These are phyloP conservation scores for Clepsis dumicolana DNA, from an alignment of 2,888 invertebrate genomes.

Conservation along the genomic window DNA sequence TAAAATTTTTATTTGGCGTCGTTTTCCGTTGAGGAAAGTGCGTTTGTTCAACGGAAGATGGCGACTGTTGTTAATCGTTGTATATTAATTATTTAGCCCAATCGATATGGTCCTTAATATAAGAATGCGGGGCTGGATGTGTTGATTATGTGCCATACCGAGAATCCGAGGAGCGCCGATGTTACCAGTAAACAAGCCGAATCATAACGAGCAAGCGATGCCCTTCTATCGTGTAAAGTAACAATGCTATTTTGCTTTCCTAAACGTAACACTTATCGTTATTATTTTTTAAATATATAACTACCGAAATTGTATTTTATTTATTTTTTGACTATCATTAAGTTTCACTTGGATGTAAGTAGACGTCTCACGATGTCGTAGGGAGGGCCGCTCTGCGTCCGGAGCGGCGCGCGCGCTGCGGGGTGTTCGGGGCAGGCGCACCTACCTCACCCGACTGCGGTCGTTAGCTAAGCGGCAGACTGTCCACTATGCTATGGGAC, in stretches of 20 bases:
- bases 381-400: conserved; percentile 52
- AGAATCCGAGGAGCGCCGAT: conserved; percentile 77
- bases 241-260: conserved; percentile 76
- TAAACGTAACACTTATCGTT: conserved; percentile 71
- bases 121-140: conserved; percentile 70
- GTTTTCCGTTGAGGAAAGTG: conserved; percentile 21
- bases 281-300: conserved; percentile 75
- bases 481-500: background rate
- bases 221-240: conserved; percentile 76
- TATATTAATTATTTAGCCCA: conserved; percentile 59
- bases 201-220: conserved; percentile 60
- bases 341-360: conserved; percentile 78
- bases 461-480: background rate
- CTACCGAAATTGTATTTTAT: conserved; percentile 67
- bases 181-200: conserved; percentile 76
- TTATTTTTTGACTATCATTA: conserved; percentile 61
- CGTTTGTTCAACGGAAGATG: conserved; percentile 14
- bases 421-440: conserved; percentile 46
- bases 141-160: conserved; percentile 81
- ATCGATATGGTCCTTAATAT: conserved; percentile 80
- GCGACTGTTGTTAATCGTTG: conserved; percentile 46
- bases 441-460: too few species aligned
- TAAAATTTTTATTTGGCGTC: conserved; percentile 51
- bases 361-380: conserved; percentile 60
- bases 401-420: too few species aligned